Evolutionary conservation across 2,888 invertebrate species (phyloP).

Genomic region (Muscina levida): DNA sequence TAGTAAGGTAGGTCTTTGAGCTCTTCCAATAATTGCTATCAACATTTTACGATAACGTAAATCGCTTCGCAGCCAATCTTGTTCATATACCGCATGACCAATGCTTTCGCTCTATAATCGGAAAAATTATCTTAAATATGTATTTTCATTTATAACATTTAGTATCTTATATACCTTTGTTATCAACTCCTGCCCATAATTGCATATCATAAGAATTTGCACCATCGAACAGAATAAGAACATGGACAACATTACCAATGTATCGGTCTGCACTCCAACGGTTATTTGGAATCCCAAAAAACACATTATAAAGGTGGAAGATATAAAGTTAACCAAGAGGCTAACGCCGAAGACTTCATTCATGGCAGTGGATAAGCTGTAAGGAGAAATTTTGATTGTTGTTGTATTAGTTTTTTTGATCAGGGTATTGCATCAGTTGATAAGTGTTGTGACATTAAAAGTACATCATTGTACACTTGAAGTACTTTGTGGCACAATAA

Average conservation of each 20-base stretch:
- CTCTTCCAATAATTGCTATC: constrained; percentile 72
- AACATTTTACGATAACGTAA: constrained; percentile 73
- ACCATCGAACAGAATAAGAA: constrained; percentile 74
- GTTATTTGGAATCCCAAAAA: constrained; percentile 77
- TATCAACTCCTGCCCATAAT: constrained; percentile 73
- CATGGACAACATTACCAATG: constrained; percentile 71
- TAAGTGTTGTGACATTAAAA: too few relatives aligned
- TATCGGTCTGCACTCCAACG: constrained; percentile 70
- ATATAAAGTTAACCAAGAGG: constrained; percentile 72
- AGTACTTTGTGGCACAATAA: too few relatives aligned
- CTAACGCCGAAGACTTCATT: constrained; percentile 75
- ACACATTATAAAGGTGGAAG: constrained; percentile 75
- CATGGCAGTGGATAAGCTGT: constrained; percentile 69
- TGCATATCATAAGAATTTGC: constrained; percentile 74
- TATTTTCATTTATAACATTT: too few relatives aligned
- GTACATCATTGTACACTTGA: too few relatives aligned
- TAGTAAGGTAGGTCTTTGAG: constrained; percentile 72
- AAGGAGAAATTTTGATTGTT: too few relatives aligned
- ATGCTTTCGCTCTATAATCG: constrained; percentile 73
- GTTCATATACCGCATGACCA: constrained; percentile 73
- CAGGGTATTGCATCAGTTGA: too few relatives aligned
- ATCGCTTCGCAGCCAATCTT: constrained; percentile 72
- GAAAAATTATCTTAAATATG: too few relatives aligned
- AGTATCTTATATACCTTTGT: constrained; percentile 67
- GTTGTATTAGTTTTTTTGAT: too few relatives aligned